These are phyloP conservation scores for Drosophila mauritiana DNA, from an alignment of 1,140 invertebrate genomes.

Conservation along the genomic window DNA sequence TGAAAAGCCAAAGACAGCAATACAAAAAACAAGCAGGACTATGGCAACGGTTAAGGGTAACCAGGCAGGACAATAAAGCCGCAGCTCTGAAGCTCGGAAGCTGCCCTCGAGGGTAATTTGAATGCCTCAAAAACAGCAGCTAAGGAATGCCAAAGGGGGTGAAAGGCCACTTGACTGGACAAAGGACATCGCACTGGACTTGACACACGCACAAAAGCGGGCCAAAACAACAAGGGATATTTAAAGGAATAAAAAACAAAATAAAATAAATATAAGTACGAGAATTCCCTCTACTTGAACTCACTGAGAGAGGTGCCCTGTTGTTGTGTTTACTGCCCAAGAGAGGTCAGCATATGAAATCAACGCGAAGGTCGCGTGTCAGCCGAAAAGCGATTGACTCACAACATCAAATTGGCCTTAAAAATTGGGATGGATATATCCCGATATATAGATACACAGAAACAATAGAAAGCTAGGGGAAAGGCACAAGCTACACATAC, in stretches of 20 bases:
- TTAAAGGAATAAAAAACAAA: not conserved
- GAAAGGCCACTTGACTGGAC: conserved; percentile 71
- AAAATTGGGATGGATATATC: not conserved
- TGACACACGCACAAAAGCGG: conserved; percentile 74
- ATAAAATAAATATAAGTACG: not conserved
- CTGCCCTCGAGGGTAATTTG: conserved; percentile 76
- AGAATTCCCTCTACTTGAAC: conserved; percentile 1
- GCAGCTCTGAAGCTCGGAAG: conserved; percentile 23
- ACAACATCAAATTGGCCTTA: conserved; percentile 16
- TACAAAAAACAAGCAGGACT: conserved; percentile 46
- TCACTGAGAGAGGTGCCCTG: conserved; percentile 8
- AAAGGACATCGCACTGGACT: conserved; percentile 71
- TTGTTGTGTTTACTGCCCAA: no score
- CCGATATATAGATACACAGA: conserved; percentile 1
- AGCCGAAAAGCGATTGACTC: conserved; percentile 25
- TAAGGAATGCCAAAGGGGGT: conserved; percentile 29
- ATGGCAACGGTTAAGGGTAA: conserved; percentile 25
- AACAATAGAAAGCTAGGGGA: not conserved
- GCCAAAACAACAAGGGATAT: conserved; percentile 2
- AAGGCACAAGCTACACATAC: conserved; percentile 26
- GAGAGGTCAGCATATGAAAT: conserved; percentile 42
- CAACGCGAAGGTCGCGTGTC: conserved; percentile 24
- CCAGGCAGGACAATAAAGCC: conserved; percentile 58
- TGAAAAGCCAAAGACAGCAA: conserved; percentile 81
- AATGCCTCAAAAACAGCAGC: conserved; percentile 52